phyloP scores from a whole-genome alignment of 2,113 vertebrate genomes.

The Rhinolophus sinicus region DNA sequence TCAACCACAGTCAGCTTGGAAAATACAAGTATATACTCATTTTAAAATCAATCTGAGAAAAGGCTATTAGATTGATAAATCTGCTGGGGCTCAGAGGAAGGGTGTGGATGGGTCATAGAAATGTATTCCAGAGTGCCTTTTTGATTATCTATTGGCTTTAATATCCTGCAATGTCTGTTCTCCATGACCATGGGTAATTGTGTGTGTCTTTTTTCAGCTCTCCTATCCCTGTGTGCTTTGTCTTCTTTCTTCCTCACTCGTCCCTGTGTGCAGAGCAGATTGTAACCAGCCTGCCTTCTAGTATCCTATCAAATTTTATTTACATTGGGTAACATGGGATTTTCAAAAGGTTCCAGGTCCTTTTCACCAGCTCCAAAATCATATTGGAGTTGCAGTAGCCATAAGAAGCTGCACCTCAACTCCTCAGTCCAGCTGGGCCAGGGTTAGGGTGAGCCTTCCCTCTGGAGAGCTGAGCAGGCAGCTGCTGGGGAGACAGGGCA shows the following conservation, averaged over 20 bases:
- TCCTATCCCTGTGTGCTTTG: background rate
- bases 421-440: background rate
- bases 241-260: background rate
- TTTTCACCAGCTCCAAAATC: conserved; percentile 19
- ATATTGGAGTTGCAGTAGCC: background rate
- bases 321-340: background rate
- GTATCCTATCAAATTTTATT: background rate
- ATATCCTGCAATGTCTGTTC: background rate
- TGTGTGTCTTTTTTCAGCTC: background rate
- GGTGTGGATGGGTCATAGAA: background rate
- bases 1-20: background rate
- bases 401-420: background rate
- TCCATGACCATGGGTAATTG: background rate
- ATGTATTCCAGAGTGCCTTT: background rate
- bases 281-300: background rate
- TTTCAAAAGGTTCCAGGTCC: background rate
- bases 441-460: background rate
- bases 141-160: background rate
- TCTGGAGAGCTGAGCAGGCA: background rate
- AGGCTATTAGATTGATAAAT: conserved; percentile 2
- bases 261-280: background rate
- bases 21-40: background rate
- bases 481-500: background rate
- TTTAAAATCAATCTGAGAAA: conserved; percentile 42
- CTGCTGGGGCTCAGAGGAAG: background rate